Base-by-base conservation (phyloP, 2,113 vertebrate species). In the Paracanthobrama guichenoti region DNA sequence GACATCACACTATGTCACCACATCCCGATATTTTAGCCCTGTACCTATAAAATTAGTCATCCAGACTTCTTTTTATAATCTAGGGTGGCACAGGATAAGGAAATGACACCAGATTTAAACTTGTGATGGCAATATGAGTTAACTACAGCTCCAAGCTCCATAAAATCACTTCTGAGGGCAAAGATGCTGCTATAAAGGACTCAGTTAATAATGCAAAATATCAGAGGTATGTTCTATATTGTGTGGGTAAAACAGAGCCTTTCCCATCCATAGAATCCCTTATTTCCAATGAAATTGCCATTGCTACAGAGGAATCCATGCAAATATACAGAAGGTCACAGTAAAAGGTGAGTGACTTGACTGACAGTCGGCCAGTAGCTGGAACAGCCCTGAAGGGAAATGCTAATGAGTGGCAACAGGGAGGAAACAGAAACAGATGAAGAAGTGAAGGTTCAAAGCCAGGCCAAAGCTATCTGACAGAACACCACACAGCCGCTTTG, bases 401-500 rank as follows among this genome's bases (percentile, higher is more conserved):
- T 86, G 79, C 50, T 75, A 83, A 88, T 86, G 79, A 86, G 85
- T 67, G 82, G 78, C 82, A 86, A 74, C 59, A 55, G 66, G 46
- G 74, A 79, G 79, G 79, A 87, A 82, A 62, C 9, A 79, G 79
- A 84, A 79, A 84, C 75, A 77, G 24, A 79, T 28, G n/a, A 39
- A 44, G 60, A 3, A 48, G 59, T 26, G 1, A 59, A 57, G 79
- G 83, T 85, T 85, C 83, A 79, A 87, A 78, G 64, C 42, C 79
- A 67, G 66, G 46, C 57, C 86, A 85, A 81, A 73, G n/a, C 44
- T 39, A 69, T 84, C 77, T 16, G 14, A 67, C 4, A 16, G 18
- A 46, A 60, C 60, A 26, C 10, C 8, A 62, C 55, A 71, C 28
- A 77, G 80, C 44, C 50, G 20, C 74, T 82, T 76, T 42, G 31